Evolutionary conservation across 2,797 vertebrate genomes (phyloP).

Genomic region (Sarcoramphus papa): DNA sequence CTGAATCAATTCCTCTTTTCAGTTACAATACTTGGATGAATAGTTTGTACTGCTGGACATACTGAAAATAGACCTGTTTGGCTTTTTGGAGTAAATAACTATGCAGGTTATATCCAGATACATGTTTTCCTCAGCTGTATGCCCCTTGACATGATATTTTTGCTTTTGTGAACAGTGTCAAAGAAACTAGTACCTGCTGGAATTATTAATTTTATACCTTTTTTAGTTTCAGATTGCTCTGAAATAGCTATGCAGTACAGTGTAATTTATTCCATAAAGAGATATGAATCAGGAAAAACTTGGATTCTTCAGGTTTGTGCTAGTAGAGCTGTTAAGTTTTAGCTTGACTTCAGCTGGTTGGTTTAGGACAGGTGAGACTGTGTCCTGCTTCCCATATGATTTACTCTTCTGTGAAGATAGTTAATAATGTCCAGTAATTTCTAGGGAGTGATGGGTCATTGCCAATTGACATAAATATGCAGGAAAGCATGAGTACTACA

Average conservation of each 20-base stretch:
- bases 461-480: neutral
- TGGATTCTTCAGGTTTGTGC: neutral
- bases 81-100: neutral
- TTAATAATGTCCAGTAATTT: neutral
- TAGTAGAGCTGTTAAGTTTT: neutral
- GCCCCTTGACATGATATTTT: neutral
- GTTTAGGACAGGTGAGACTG: neutral
- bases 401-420: neutral
- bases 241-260: slow-evolving; percentile 4
- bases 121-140: neutral
- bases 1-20: slow-evolving; percentile 27
- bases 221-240: slow-evolving; percentile 50
- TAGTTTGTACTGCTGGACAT: neutral
- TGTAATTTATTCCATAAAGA: neutral
- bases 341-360: neutral
- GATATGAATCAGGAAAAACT: neutral
- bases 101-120: neutral
- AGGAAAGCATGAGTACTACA: neutral
- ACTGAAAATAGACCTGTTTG: neutral
- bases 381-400: neutral
- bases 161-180: neutral
- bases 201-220: slow-evolving; percentile 41
- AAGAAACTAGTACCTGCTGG: neutral
- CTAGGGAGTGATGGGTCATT: neutral
- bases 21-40: slow-evolving; percentile 4